phyloP scores from a whole-genome alignment of 2,113 vertebrate species.

The Microtus richardsoni region DNA sequence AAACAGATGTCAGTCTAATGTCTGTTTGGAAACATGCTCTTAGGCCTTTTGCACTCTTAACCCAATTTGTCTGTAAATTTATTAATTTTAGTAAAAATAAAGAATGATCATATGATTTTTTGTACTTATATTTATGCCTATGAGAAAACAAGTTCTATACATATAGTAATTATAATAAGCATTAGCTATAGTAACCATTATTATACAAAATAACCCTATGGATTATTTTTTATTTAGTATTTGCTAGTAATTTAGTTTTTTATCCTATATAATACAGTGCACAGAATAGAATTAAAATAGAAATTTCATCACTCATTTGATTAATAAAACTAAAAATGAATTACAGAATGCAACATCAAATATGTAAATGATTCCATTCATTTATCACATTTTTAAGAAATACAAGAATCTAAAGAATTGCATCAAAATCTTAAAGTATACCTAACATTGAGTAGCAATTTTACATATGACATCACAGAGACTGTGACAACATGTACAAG shows the following conservation, averaged over 20 bases:
- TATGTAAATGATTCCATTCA: not conserved
- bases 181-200: not conserved
- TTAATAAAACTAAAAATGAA: not conserved
- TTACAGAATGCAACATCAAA: not conserved
- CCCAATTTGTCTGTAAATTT: conserved; percentile 41
- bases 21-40: conserved; percentile 14
- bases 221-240: not conserved
- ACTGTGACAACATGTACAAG: not conserved
- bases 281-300: not conserved
- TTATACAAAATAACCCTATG: not conserved
- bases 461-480: not conserved
- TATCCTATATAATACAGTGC: not conserved
- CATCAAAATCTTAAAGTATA: not conserved
- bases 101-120: not conserved
- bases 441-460: not conserved
- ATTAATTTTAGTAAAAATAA: conserved; percentile 32
- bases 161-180: not conserved
- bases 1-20: not conserved
- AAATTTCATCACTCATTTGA: not conserved
- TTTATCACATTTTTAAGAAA: not conserved
- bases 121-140: not conserved
- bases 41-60: conserved; percentile 14
- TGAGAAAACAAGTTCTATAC: not conserved
- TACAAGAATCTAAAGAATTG: not conserved
- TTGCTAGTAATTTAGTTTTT: not conserved